Percentiles rank a stretch among this genome's conserved stretches.
Conservation (phyloP, 2,113 vertebrate species). For the Burhinus oedicnemus region DNA sequence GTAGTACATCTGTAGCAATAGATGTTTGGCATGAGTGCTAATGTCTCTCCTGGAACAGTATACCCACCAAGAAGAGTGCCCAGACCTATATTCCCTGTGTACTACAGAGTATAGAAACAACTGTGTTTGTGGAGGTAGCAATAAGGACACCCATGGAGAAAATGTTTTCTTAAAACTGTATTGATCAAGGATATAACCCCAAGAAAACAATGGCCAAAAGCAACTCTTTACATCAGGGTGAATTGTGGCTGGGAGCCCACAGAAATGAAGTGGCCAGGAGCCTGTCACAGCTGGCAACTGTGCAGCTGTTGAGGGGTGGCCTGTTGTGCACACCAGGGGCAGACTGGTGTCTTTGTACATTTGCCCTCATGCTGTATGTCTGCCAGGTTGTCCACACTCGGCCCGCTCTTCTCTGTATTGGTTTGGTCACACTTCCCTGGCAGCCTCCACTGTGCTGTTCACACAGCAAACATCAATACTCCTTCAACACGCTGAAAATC, state of each 20-base stretch:
- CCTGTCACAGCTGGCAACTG: not conserved
- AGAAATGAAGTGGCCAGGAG: not conserved
- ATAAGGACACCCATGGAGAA: not conserved
- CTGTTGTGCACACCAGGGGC: too few species aligned
- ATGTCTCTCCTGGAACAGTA: not conserved
- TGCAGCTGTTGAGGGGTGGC: not conserved
- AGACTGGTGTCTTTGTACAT: too few species aligned
- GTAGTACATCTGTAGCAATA: not conserved
- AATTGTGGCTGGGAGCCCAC: not conserved
- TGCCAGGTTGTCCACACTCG: not conserved
- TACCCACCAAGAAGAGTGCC: not conserved
- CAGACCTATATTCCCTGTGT: not conserved
- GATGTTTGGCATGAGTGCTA: not conserved
- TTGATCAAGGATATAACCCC: not conserved
- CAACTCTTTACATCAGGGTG: not conserved
- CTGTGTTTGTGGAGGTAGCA: not conserved
- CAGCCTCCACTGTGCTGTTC: not conserved
- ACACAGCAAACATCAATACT: not conserved
- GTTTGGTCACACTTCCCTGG: not conserved
- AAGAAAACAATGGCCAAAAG: not conserved
- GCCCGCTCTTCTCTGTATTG: rapidly evolving
- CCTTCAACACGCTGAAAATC: not conserved
- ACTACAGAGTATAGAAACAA: not conserved
- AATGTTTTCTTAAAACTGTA: not conserved
- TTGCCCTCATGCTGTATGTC: not conserved